Evolutionary conservation across 2,888 invertebrate genomes (phyloP).

Genomic region (Oscheius sp.): DNA sequence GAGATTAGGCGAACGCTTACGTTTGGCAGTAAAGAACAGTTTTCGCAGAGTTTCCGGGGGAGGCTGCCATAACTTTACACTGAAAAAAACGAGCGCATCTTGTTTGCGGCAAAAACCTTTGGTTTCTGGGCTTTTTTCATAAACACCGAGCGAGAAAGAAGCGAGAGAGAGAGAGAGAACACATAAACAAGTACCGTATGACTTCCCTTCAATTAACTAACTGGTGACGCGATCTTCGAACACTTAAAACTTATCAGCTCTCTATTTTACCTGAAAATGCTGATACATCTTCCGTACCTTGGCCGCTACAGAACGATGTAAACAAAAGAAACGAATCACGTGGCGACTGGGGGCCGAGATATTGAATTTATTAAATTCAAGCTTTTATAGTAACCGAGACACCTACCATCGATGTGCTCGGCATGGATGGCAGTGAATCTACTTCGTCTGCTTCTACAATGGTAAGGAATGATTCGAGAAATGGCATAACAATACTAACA

Average conservation of each 20-base stretch:
- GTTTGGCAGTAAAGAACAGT: constrained; percentile 24
- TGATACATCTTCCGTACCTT: neutral
- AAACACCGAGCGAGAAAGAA: neutral
- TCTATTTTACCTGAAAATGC: neutral
- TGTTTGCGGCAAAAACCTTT: too few relatives aligned
- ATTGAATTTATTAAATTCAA: neutral
- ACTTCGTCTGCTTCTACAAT: constrained; percentile 66
- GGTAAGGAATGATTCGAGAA: constrained; percentile 36
- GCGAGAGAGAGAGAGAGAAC: neutral
- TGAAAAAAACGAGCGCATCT: too few relatives aligned
- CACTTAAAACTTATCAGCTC: neutral
- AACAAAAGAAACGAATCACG: neutral
- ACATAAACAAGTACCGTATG: too few relatives aligned
- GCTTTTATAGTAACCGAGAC: constrained; percentile 25
- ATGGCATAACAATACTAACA: neutral
- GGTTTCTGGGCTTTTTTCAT: neutral
- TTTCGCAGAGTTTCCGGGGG: constrained; percentile 1
- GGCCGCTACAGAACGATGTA: neutral
- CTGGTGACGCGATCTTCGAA: neutral
- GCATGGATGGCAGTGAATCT: constrained; percentile 65
- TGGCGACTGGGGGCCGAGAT: neutral
- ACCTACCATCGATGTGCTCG: constrained; percentile 57
- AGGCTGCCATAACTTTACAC: too few relatives aligned
- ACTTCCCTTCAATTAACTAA: neutral
- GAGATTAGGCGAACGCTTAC: constrained; percentile 22